Conservation (phyloP, 2,888 invertebrate genomes). For the Amblyjoppa proteus region DNA sequence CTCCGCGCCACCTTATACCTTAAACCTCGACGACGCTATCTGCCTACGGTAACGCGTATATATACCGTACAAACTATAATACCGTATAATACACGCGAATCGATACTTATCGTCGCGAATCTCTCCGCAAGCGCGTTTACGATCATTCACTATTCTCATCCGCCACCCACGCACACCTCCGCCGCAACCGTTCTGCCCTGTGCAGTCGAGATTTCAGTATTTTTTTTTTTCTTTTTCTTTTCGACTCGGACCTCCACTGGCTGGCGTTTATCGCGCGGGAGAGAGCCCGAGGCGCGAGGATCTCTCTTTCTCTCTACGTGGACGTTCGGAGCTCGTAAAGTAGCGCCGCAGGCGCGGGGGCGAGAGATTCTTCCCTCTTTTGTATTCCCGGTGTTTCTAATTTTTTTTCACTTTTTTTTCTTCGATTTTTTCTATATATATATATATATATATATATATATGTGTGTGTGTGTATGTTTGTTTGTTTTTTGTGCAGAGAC, state of each 20-base stretch:
- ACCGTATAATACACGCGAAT: slow-evolving; percentile 64
- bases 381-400: slow-evolving; percentile 14
- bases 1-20: slow-evolving; percentile 37
- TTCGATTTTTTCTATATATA: not conserved
- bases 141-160: slow-evolving; percentile 78
- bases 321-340: slow-evolving; percentile 62
- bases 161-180: slow-evolving; percentile 74
- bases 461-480: too few species aligned
- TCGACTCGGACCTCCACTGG: not conserved
- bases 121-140: slow-evolving; percentile 70
- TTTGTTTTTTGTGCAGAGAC: not conserved
- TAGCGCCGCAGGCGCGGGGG: slow-evolving; percentile 61
- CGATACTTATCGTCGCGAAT: slow-evolving; percentile 69
- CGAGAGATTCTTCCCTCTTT: slow-evolving; percentile 58
- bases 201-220: slow-evolving; percentile 55
- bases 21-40: slow-evolving; percentile 2
- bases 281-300: slow-evolving; percentile 36
- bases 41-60: not conserved
- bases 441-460: not conserved
- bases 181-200: slow-evolving; percentile 9
- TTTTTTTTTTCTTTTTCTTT: slow-evolving; percentile 2
- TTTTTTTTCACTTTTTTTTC: slow-evolving; percentile 3
- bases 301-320: slow-evolving; percentile 33
- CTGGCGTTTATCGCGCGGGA: slow-evolving; percentile 48
- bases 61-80: slow-evolving; percentile 29